A percentile compares a stretch with the other conserved stretches of the same genome.
Conservation (phyloP, 2,113 vertebrate species). For the Forbesichthys agassizii region DNA sequence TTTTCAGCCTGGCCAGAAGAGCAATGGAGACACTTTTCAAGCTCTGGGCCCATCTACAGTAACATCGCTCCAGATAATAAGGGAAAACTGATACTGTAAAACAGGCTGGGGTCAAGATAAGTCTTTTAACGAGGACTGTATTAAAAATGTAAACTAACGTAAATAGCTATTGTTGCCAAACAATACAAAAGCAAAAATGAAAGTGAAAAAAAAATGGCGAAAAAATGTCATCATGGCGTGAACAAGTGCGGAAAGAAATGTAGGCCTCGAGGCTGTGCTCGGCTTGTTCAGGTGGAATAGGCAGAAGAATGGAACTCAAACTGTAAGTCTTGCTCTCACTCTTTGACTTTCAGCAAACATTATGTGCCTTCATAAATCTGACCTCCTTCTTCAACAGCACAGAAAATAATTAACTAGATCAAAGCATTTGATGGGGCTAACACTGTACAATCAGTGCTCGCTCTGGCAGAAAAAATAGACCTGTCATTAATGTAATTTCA, state of each 20-base stretch:
- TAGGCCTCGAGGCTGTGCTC: neutral
- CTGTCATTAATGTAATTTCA: too few relatives aligned
- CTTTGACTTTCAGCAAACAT: conserved; percentile 20
- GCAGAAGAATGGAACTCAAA: neutral
- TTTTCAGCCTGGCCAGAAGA: conserved; percentile 44
- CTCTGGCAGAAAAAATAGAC: too few relatives aligned
- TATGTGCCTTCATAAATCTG: conserved; percentile 45
- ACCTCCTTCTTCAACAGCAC: conserved; percentile 43
- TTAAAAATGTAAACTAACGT: too few relatives aligned
- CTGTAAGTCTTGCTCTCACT: too few relatives aligned
- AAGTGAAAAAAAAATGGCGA: neutral
- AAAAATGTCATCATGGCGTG: neutral
- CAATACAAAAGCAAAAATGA: neutral
- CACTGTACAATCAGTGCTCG: too few relatives aligned
- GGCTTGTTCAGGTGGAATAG: conserved; percentile 3
- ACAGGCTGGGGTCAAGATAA: conserved; percentile 29
- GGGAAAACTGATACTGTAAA: too few relatives aligned
- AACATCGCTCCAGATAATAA: too few relatives aligned
- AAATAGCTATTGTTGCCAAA: too few relatives aligned
- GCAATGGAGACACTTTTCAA: conserved; percentile 28
- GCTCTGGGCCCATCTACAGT: conserved; percentile 21
- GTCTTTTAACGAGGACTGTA: neutral
- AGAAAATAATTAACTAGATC: conserved; percentile 60
- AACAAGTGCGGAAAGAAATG: neutral
- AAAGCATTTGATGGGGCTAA: conserved; percentile 53